phyloP scores from a whole-genome alignment of 92 coral and sea anemone genomes.

The Heliopora coerulea region DNA sequence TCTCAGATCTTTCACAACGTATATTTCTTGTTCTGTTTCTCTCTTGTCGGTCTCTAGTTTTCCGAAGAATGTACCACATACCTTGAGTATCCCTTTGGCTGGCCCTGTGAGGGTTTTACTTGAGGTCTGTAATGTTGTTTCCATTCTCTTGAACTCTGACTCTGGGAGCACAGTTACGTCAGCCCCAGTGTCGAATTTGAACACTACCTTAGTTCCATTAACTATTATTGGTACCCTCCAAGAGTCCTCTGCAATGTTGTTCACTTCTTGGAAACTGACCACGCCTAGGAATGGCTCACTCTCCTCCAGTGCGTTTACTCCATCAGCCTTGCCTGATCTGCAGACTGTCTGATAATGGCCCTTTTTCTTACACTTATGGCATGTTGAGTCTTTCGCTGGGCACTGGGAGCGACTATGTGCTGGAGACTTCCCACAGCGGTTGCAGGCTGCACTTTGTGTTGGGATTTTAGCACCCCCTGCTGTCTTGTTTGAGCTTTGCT shows the following conservation, averaged over 20 bases:
- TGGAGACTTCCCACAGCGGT: conserved; percentile 37
- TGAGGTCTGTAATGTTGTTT: conserved; percentile 36
- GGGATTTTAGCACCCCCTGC: background rate
- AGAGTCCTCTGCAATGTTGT: conserved; percentile 5
- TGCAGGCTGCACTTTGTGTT: background rate
- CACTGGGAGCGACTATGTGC: too few species aligned
- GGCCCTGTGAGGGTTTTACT: background rate
- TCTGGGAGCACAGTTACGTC: conserved; percentile 54
- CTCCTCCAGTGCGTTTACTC: too few species aligned
- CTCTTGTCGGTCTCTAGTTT: conserved; percentile 11
- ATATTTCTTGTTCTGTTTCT: conserved; percentile 36
- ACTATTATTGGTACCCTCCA: conserved; percentile 41
- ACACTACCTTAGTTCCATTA: conserved; percentile 25
- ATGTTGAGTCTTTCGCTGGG: conserved; percentile 41
- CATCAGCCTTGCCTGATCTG: background rate
- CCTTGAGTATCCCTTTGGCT: too few species aligned
- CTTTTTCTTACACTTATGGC: conserved; percentile 9
- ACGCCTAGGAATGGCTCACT: too few species aligned
- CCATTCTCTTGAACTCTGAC: conserved; percentile 15
- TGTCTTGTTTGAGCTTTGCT: background rate
- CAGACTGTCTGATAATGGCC: conserved; percentile 33
- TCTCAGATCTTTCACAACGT: conserved; percentile 7
- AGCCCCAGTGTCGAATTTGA: conserved; percentile 60
- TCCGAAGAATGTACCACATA: too few species aligned
- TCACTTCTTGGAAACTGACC: background rate